These are phyloP conservation scores for Cylindroiulus punctatus DNA, from an alignment of 2,888 invertebrate species.

Conservation along the genomic window DNA sequence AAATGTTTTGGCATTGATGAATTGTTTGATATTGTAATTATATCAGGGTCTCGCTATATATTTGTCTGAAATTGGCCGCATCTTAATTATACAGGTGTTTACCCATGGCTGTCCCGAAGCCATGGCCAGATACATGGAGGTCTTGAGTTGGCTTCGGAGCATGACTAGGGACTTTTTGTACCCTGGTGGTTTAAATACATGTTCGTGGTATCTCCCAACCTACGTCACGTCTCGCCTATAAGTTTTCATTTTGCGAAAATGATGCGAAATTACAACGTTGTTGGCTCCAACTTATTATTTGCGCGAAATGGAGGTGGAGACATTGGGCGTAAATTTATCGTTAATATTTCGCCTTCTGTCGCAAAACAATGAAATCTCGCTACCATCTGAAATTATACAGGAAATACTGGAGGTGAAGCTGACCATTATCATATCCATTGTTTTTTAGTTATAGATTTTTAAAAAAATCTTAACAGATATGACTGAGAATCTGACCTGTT, in stretches of 20 bases:
- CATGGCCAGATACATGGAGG: not conserved
- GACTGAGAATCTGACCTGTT: no score
- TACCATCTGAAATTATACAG: not conserved
- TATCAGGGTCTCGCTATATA: not conserved
- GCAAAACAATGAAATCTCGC: not conserved
- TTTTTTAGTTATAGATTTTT: not conserved
- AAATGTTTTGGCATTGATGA: slow-evolving; percentile 17
- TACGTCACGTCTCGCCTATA: not conserved
- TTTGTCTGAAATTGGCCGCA: slow-evolving; percentile 25
- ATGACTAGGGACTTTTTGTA: not conserved
- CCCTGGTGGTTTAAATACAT: not conserved
- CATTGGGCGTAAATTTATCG: slow-evolving; percentile 8
- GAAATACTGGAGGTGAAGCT: not conserved
- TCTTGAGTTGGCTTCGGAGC: not conserved
- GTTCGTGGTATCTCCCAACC: no score
- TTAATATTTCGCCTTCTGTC: slow-evolving; percentile 1
- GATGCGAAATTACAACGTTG: slow-evolving; percentile 37
- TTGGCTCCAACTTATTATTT: not conserved
- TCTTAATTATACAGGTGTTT: slow-evolving; percentile 29
- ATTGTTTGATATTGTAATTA: slow-evolving; percentile 38
- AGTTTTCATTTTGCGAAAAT: not conserved
- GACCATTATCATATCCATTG: not conserved
- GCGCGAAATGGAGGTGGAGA: not conserved
- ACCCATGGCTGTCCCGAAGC: not conserved
- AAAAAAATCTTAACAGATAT: no score